Evolutionary conservation across 1,140 invertebrate species (phyloP).

Genomic region (Aphidius ervi): DNA sequence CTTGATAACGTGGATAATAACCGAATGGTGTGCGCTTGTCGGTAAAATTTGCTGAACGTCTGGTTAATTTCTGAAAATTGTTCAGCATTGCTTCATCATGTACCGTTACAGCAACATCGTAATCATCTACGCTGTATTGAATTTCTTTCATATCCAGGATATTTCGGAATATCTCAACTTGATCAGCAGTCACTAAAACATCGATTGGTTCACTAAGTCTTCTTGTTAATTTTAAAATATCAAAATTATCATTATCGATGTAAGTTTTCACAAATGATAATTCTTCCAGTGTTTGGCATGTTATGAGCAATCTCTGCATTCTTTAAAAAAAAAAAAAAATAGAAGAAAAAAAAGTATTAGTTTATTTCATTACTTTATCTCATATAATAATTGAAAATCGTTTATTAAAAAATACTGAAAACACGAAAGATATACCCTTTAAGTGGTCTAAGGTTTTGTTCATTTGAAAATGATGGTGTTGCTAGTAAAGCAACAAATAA

Average conservation of each 20-base stretch:
- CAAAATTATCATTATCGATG: conserved; percentile 30
- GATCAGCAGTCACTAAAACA: conserved; percentile 33
- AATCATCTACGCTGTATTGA: conserved; percentile 27
- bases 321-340: conserved; percentile 21
- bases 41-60: too few species aligned
- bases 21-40: conserved; percentile 22
- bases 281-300: conserved; percentile 24
- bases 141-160: conserved; percentile 27
- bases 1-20: conserved; percentile 35
- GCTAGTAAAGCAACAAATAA: too few species aligned
- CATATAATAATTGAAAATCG: too few species aligned
- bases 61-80: conserved; percentile 13
- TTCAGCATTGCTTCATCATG: conserved; percentile 22
- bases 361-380: too few species aligned
- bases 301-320: conserved; percentile 32
- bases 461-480: too few species aligned
- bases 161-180: conserved; percentile 27
- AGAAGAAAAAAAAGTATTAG: background rate
- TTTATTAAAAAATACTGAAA: too few species aligned
- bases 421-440: too few species aligned
- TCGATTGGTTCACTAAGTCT: conserved; percentile 25
- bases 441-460: too few species aligned
- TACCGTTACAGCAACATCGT: conserved; percentile 31
- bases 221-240: conserved; percentile 30
- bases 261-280: conserved; percentile 26